These are phyloP conservation scores for Psittacula derbiana DNA, from an alignment of 2,797 vertebrate species.

Conservation along the genomic window DNA sequence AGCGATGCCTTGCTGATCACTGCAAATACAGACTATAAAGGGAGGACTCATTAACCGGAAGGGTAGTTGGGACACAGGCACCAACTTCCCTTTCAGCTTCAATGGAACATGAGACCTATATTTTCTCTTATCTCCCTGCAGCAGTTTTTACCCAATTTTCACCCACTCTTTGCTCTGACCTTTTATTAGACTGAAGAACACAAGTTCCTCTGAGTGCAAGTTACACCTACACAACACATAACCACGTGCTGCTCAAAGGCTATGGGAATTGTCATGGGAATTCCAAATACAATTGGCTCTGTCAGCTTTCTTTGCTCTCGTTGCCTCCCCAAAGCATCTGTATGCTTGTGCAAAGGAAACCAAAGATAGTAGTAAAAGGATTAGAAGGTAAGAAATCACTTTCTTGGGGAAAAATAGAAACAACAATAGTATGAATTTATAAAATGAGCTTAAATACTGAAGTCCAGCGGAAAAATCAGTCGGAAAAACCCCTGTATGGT, in stretches of 20 bases:
- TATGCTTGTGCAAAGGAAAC: neutral
- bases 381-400: rapidly evolving
- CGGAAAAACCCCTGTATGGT: neutral
- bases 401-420: neutral
- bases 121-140: neutral
- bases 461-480: neutral
- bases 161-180: neutral
- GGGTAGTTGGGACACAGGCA: neutral
- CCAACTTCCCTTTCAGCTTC: neutral
- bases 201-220: neutral
- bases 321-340: neutral
- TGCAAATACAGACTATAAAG: neutral
- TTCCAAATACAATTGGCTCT: neutral
- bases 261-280: neutral
- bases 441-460: neutral
- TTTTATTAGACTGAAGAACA: neutral
- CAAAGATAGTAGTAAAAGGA: neutral
- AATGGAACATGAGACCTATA: neutral
- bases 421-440: neutral
- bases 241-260: neutral
- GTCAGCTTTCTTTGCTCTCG: neutral
- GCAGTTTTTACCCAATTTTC: neutral
- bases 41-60: neutral
- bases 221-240: rapidly evolving
- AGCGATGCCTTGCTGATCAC: neutral